These are phyloP conservation scores for Drosophila acutilabella DNA, from an alignment of 2,888 invertebrate species.

Conservation along the genomic window DNA sequence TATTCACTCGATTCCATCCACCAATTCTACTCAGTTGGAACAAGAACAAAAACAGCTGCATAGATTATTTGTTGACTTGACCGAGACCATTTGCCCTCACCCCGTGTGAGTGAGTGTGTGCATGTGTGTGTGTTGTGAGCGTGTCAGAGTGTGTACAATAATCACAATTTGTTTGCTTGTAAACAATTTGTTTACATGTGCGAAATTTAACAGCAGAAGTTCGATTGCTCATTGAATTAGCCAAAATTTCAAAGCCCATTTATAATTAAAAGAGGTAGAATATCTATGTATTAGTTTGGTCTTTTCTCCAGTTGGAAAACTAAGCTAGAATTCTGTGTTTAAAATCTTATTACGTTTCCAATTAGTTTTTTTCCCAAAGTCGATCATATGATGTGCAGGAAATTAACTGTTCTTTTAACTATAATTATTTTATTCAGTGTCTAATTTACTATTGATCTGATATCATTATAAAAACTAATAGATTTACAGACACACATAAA, in stretches of 20 bases:
- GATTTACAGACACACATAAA: neutral
- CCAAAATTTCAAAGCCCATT: neutral
- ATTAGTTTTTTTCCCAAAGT: no score
- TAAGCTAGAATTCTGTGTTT: no score
- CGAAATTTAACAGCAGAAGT: conserved; percentile 11
- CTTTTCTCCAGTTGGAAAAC: no score
- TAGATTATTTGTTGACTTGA: conserved; percentile 38
- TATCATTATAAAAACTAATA: no score
- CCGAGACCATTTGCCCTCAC: conserved; percentile 20
- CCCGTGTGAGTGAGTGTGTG: conserved; percentile 1
- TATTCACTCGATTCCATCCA: conserved; percentile 32
- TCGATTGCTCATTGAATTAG: neutral
- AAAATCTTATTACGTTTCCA: no score
- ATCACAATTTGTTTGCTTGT: conserved; percentile 21
- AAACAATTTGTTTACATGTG: conserved; percentile 14
- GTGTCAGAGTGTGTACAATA: conserved; percentile 12
- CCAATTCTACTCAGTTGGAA: conserved; percentile 24
- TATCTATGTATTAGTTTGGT: no score
- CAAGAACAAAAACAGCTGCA: conserved; percentile 32
- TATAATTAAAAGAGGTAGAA: no score
- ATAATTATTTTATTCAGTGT: neutral
- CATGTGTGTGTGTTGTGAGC: neutral
- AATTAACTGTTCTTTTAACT: neutral
- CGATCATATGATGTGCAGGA: no score
- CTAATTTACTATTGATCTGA: neutral